These are phyloP conservation scores for Pipistrellus nathusii DNA, from an alignment of 2,797 vertebrate genomes.

Conservation along the genomic window DNA sequence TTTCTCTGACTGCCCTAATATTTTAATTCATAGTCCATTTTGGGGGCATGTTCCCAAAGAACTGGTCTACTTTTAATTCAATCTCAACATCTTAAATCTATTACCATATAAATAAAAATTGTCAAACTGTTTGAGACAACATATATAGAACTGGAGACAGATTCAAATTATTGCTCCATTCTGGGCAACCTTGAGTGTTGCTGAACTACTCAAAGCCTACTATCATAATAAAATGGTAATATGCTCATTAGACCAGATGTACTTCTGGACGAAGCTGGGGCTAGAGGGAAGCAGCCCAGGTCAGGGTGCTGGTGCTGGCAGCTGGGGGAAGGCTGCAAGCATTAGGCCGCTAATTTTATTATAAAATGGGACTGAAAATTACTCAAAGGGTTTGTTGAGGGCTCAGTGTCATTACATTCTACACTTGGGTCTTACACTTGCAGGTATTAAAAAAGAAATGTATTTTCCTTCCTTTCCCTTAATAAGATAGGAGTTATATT, in stretches of 20 bases:
- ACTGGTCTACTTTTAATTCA: background rate
- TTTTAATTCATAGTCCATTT: background rate
- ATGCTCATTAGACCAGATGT: too few species aligned
- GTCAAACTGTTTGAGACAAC: background rate
- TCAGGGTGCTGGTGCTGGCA: too few species aligned
- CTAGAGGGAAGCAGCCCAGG: too few species aligned
- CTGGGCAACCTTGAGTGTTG: background rate
- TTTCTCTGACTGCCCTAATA: too few species aligned
- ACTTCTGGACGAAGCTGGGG: too few species aligned
- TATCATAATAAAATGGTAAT: too few species aligned
- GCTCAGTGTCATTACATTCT: background rate
- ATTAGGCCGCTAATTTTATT: background rate
- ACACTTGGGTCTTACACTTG: background rate
- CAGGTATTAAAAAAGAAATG: background rate
- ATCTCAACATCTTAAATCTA: background rate
- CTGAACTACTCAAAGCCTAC: background rate
- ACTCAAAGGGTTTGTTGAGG: background rate
- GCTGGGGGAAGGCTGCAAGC: too few species aligned
- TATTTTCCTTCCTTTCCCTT: background rate
- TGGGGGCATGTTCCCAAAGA: background rate
- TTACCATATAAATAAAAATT: background rate
- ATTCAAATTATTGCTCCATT: background rate
- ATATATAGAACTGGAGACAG: background rate
- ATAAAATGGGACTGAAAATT: background rate
- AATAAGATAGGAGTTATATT: background rate